Conservation (phyloP, 2,797 vertebrate genomes). For the Pseudotriccus pelzelni region DNA sequence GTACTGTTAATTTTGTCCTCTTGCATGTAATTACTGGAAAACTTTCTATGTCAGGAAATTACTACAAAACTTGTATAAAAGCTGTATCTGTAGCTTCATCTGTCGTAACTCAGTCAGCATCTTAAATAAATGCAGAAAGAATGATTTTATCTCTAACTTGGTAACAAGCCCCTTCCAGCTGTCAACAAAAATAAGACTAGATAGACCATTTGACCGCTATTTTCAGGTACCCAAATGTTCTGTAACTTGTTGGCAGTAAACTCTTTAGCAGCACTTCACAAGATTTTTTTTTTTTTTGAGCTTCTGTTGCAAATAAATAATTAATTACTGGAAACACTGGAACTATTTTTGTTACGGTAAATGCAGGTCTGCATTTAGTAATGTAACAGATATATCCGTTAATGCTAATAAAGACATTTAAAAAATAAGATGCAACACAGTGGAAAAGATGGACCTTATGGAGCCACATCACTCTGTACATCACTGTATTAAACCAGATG, state of each 20-base stretch:
- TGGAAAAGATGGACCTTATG: background rate
- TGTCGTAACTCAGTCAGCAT: background rate
- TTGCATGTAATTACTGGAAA: background rate
- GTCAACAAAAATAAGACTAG: background rate
- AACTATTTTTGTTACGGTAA: background rate
- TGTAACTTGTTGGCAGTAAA: background rate
- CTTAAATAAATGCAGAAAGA: background rate
- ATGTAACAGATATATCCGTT: background rate
- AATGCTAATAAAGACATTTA: background rate
- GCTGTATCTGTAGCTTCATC: background rate
- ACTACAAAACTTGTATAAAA: background rate
- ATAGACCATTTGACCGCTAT: background rate
- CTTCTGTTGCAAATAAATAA: background rate
- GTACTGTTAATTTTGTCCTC: background rate
- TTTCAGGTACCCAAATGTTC: background rate
- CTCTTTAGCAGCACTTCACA: background rate
- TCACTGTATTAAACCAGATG: constrained; percentile 10
- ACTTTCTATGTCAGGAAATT: background rate
- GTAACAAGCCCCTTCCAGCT: background rate
- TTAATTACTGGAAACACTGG: background rate
- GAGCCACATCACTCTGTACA: background rate
- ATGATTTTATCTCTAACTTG: background rate
- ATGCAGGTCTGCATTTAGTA: background rate
- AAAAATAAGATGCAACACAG: background rate
- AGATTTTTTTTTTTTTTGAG: background rate